Conservation (phyloP, 2,888 invertebrate genomes). For the Eupeodes latifasciatus region DNA sequence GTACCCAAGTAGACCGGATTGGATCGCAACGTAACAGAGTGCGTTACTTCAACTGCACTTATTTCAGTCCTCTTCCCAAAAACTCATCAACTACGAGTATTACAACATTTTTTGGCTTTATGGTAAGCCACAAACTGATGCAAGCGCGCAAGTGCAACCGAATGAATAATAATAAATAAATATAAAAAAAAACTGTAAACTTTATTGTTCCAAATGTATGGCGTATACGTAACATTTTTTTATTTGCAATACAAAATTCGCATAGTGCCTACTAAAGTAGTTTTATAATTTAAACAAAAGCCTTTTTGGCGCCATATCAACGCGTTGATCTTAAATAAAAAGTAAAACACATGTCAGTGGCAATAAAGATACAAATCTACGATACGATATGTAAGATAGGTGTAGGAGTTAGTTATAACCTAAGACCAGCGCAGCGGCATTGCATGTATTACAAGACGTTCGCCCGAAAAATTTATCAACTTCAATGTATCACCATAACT, state of each 20-base stretch:
- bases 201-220: conserved; percentile 31
- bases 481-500: background rate
- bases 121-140: conserved; percentile 46
- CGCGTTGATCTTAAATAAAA: conserved; percentile 24
- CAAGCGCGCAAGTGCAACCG: conserved; percentile 47
- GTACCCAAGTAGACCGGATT: conserved; percentile 24
- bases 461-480: background rate
- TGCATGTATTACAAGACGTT: conserved; percentile 39
- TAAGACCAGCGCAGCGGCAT: background rate
- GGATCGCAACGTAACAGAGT: background rate
- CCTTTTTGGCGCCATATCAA: conserved; percentile 20
- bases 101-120: conserved; percentile 30
- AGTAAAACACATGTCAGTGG: conserved; percentile 17
- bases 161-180: background rate
- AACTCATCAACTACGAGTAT: conserved; percentile 12
- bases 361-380: conserved; percentile 25
- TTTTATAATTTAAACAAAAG: conserved; percentile 38
- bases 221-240: conserved; percentile 61
- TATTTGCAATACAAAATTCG: conserved; percentile 34
- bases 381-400: background rate
- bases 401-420: background rate
- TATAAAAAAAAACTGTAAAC: background rate
- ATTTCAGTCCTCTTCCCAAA: conserved; percentile 27
- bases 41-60: conserved; percentile 28
- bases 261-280: background rate